phyloP scores from a whole-genome alignment of 2,888 invertebrate species.

The Fissipunctia ypsillon region DNA sequence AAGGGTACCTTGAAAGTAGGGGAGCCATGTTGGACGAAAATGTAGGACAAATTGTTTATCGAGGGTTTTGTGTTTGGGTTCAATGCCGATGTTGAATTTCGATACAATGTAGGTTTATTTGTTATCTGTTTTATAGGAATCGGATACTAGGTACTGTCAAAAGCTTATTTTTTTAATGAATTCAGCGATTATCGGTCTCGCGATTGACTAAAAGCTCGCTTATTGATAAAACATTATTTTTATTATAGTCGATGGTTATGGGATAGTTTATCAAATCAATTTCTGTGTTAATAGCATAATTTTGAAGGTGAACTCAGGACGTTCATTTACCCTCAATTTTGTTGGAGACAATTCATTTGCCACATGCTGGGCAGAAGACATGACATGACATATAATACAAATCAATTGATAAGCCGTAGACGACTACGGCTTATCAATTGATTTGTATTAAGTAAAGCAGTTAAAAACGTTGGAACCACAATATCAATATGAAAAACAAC shows the following conservation, averaged over 20 bases:
- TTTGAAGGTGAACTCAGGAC: slow-evolving; percentile 3
- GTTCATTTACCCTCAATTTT: slow-evolving; percentile 18
- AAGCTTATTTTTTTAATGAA: background rate
- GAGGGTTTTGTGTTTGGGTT: background rate
- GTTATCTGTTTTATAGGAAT: background rate
- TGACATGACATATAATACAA: background rate
- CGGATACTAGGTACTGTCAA: background rate
- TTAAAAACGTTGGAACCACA: background rate
- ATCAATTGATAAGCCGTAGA: too few species aligned
- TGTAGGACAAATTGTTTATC: slow-evolving; percentile 15
- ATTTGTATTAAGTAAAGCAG: background rate
- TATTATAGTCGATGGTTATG: too few species aligned
- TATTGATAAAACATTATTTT: background rate
- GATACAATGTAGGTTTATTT: background rate
- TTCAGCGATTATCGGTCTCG: background rate
- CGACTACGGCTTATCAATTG: slow-evolving; percentile 9
- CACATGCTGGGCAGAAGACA: slow-evolving; percentile 22
- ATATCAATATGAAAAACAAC: background rate
- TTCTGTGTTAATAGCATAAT: background rate
- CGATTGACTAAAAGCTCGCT: background rate
- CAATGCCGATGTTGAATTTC: slow-evolving; percentile 1
- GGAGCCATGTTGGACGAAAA: background rate
- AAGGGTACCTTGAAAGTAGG: slow-evolving; percentile 35
- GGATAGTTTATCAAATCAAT: background rate
- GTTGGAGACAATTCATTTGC: slow-evolving; percentile 16